These are phyloP conservation scores for Parthenolecanium corni DNA, from an alignment of 2,888 invertebrate genomes.

Conservation along the genomic window DNA sequence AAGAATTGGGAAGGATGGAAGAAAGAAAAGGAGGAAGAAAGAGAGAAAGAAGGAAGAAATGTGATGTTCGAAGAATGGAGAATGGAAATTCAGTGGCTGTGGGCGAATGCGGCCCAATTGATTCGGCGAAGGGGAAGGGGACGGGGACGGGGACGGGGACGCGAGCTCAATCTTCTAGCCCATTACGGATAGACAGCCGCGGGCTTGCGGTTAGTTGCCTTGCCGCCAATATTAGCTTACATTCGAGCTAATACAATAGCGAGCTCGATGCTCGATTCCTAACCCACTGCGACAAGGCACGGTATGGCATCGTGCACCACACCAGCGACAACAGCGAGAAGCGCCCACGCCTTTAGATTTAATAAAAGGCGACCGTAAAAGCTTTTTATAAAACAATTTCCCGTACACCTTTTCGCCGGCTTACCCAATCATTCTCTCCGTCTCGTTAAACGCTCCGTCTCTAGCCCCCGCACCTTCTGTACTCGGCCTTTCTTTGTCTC, in stretches of 20 bases:
- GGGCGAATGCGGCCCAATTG: constrained; percentile 25
- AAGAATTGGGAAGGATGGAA: too few species aligned
- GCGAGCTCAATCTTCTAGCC: constrained; percentile 24
- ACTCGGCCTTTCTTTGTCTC: neutral
- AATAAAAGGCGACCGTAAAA: constrained; percentile 25
- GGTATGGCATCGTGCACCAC: too few species aligned
- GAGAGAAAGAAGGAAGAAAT: neutral
- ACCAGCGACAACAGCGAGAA: constrained; percentile 13
- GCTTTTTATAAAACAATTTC: constrained; percentile 29
- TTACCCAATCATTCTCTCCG: neutral
- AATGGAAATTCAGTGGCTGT: constrained; percentile 20
- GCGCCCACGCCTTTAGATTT: constrained; percentile 12
- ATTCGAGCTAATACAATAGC: neutral
- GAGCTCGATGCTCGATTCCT: constrained; percentile 5
- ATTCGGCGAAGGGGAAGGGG: constrained; percentile 26
- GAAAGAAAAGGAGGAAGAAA: too few species aligned
- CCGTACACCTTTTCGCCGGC: constrained; percentile 21
- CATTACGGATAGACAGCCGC: constrained; percentile 24
- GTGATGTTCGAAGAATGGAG: neutral
- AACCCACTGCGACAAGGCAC: constrained; percentile 11
- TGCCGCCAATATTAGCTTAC: neutral
- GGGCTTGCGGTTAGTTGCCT: constrained; percentile 6
- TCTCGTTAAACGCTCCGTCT: neutral
- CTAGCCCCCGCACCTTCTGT: too few species aligned
- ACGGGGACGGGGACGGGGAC: too few species aligned